phyloP scores from a whole-genome alignment of 2,113 vertebrate species.

The Tragulus kanchil region DNA sequence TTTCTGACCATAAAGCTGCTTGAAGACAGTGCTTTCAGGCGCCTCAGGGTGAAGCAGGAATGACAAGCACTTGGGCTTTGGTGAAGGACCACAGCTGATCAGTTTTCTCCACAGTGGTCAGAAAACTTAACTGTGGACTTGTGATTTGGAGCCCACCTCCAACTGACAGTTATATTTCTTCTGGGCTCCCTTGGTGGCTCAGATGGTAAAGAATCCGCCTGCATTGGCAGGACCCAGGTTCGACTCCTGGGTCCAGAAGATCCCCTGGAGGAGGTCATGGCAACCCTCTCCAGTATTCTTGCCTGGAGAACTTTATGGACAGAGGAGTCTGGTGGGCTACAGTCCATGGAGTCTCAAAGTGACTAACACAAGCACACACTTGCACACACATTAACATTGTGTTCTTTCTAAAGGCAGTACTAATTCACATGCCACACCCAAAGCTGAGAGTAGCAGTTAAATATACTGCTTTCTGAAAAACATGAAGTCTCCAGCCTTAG shows the following conservation, averaged over 20 bases:
- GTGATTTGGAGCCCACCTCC: not conserved
- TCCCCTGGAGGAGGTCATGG: too few relatives aligned
- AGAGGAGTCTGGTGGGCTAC: too few relatives aligned
- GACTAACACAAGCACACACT: too few relatives aligned
- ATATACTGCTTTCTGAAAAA: not conserved
- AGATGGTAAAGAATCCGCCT: too few relatives aligned
- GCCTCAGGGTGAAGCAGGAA: not conserved
- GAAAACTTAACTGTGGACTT: not conserved
- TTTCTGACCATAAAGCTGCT: not conserved
- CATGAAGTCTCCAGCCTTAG: not conserved
- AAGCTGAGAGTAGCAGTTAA: not conserved
- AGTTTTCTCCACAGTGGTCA: not conserved
- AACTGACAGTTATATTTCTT: not conserved
- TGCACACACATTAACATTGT: too few relatives aligned
- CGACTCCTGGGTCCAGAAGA: too few relatives aligned
- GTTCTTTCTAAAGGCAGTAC: not conserved
- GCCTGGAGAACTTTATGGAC: too few relatives aligned
- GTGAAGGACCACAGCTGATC: not conserved
- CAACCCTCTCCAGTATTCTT: too few relatives aligned
- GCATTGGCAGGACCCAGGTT: too few relatives aligned
- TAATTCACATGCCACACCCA: not conserved
- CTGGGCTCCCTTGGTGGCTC: too few relatives aligned
- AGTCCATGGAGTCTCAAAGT: too few relatives aligned
- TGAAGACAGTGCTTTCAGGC: not conserved
- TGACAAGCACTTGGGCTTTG: constrained; percentile 20